Evolutionary conservation across 1,140 invertebrate genomes (phyloP).

Genomic region (Metaphire vulgaris): DNA sequence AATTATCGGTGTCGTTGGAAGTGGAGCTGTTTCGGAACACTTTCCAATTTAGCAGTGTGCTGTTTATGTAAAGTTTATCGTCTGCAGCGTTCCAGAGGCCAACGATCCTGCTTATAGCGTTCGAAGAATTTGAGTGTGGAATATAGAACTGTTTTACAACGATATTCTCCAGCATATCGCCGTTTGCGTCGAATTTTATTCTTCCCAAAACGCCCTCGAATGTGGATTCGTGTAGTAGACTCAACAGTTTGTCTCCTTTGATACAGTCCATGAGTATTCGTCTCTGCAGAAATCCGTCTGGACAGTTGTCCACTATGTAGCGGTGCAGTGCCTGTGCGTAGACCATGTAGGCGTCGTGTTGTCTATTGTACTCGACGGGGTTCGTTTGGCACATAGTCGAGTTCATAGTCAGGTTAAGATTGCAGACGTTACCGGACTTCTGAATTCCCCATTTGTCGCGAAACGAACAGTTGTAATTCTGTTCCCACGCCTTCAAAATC

Average conservation of each 20-base stretch:
- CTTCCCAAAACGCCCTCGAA: constrained; percentile 1
- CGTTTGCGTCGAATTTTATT: constrained; percentile 5
- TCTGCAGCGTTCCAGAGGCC: neutral
- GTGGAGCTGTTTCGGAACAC: neutral
- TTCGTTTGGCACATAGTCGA: neutral
- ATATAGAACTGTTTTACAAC: neutral
- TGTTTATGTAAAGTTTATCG: neutral
- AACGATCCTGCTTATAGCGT: neutral
- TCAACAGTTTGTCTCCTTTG: neutral
- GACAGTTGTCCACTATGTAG: neutral
- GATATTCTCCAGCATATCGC: neutral
- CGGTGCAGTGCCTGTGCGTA: neutral
- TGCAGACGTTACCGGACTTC: neutral
- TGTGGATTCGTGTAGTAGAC: neutral
- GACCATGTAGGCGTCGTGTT: neutral
- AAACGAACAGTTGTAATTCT: neutral
- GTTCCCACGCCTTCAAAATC: neutral
- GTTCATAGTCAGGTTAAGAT: neutral
- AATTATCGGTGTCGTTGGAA: neutral
- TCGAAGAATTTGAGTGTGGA: neutral
- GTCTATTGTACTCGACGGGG: neutral
- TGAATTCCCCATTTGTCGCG: neutral
- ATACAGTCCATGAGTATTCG: neutral
- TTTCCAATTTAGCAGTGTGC: neutral
- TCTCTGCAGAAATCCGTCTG: neutral